phyloP scores from a whole-genome alignment of 1,140 invertebrate genomes.

The Pogonomyrmex barbatus region DNA sequence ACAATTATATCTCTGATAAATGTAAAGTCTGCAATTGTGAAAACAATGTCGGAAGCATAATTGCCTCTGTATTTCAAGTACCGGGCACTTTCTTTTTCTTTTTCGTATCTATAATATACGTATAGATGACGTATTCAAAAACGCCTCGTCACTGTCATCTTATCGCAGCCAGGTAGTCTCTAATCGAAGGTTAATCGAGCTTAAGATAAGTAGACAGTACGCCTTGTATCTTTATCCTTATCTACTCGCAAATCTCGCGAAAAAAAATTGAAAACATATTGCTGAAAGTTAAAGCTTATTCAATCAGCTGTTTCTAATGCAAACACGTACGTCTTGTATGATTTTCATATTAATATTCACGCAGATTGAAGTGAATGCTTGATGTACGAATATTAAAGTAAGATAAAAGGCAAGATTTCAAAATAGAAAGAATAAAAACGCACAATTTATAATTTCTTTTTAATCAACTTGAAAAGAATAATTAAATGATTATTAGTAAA shows the following conservation, averaged over 20 bases:
- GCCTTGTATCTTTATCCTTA: neutral
- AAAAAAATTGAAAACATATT: neutral
- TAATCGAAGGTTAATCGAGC: neutral
- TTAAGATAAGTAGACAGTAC: conserved; percentile 13
- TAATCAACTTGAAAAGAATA: neutral
- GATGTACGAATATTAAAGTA: neutral
- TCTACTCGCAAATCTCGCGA: conserved; percentile 9
- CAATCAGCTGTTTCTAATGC: neutral
- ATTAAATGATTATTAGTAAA: neutral
- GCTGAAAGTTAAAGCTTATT: conserved; percentile 19
- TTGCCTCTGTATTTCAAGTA: neutral
- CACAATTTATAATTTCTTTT: neutral
- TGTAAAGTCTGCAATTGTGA: neutral
- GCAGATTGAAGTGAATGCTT: neutral
- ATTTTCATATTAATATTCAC: neutral
- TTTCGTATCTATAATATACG: conserved; percentile 13
- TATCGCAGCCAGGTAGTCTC: conserved; percentile 40
- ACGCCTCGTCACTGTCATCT: neutral
- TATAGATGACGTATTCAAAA: conserved; percentile 17
- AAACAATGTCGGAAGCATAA: conserved; percentile 11
- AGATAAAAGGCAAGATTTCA: neutral
- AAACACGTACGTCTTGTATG: neutral
- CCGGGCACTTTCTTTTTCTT: conserved; percentile 43
- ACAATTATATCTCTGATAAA: neutral
- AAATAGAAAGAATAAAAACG: neutral